These are phyloP conservation scores for Noctilio leporinus DNA, from an alignment of 2,113 vertebrate genomes.

Conservation along the genomic window DNA sequence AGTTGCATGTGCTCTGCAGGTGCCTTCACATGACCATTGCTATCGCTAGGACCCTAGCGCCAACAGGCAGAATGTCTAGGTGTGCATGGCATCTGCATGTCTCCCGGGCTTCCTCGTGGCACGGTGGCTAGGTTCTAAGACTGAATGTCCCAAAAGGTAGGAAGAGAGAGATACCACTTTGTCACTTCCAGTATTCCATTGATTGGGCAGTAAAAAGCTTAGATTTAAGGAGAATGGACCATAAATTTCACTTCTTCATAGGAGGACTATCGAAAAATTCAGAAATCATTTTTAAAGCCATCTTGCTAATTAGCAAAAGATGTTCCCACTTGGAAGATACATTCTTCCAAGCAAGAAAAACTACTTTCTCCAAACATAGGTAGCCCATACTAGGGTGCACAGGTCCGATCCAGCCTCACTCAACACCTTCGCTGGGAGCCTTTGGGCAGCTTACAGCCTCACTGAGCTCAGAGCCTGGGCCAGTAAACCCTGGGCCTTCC, in stretches of 20 bases:
- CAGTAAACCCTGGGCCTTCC: not conserved
- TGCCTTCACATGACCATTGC: not conserved
- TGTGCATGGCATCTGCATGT: not conserved
- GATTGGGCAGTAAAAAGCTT: not conserved
- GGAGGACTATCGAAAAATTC: not conserved
- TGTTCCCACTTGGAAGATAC: not conserved
- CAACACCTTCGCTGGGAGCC: fast-evolving
- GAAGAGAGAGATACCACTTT: not conserved
- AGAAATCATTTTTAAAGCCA: not conserved
- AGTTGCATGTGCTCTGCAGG: not conserved
- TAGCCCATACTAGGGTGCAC: not conserved
- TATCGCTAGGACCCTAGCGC: not conserved
- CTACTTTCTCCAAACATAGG: not conserved
- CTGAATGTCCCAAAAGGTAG: not conserved
- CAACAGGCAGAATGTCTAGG: not conserved
- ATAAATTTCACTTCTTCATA: not conserved
- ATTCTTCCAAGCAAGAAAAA: not conserved
- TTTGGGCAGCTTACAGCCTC: not conserved
- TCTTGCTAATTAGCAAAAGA: not conserved
- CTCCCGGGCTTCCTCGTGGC: not conserved
- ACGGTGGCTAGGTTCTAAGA: not conserved
- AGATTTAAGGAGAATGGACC: not conserved
- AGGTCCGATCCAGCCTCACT: not conserved
- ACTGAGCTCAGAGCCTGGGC: not conserved
- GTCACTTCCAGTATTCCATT: not conserved